Evolutionary conservation across 1,140 invertebrate species (phyloP).

Genomic region (Pseudomyrmex flavicornis): DNA sequence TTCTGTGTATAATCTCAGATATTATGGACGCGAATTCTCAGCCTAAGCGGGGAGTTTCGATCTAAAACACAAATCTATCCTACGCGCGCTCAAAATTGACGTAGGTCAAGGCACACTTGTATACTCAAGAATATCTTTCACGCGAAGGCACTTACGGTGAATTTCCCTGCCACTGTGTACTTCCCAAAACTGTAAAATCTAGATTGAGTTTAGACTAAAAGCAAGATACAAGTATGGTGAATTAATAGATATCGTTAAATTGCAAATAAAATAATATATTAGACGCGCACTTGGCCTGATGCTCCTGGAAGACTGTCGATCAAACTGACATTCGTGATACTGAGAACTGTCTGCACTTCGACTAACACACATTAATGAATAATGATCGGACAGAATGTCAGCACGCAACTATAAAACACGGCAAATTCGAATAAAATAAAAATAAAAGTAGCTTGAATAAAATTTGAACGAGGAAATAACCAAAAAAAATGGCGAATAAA

Average conservation of each 20-base stretch:
- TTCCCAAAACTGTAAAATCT: conserved; percentile 69
- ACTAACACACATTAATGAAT: not conserved
- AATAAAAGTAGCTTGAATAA: conserved; percentile 37
- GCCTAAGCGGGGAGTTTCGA: conserved; percentile 64
- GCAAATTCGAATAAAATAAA: conserved; percentile 39
- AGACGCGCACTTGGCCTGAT: conserved; percentile 65
- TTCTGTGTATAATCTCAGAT: conserved; percentile 78
- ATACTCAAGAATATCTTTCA: conserved; percentile 6
- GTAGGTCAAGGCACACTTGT: not conserved
- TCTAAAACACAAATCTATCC: conserved; percentile 11
- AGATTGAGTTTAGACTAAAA: conserved; percentile 78
- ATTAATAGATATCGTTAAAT: conserved; percentile 78
- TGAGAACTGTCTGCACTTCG: not conserved
- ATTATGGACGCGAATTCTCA: conserved; percentile 68
- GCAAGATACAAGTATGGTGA: conserved; percentile 74
- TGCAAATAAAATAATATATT: conserved; percentile 76
- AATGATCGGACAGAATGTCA: not conserved
- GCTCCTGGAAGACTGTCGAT: conserved; percentile 58
- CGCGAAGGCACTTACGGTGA: conserved; percentile 62
- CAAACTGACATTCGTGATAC: conserved; percentile 1
- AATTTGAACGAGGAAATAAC: conserved; percentile 24
- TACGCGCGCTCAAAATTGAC: not conserved
- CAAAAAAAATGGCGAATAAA: conserved; percentile 23
- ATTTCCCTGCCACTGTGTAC: conserved; percentile 64
- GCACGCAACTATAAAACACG: not conserved